Conservation (phyloP, 2,113 vertebrate species). For the Ciconia maguari region DNA sequence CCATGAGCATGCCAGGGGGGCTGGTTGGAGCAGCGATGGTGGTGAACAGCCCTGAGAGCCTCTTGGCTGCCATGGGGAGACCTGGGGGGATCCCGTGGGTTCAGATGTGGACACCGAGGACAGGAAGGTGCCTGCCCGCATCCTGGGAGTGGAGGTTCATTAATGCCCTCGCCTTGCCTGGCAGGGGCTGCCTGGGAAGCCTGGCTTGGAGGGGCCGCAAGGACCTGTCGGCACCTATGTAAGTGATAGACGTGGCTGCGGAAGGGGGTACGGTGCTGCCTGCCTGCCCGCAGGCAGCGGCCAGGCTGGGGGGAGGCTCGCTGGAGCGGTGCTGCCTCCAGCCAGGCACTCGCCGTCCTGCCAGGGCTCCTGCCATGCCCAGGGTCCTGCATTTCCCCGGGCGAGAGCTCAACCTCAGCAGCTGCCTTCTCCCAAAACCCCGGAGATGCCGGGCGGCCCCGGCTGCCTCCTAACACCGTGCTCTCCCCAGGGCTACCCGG, state of each 20-base stretch:
- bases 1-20: not conserved
- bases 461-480: not conserved
- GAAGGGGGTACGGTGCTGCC: not conserved
- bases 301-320: accelerated
- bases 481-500: conserved; percentile 78
- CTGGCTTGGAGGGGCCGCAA: conserved; percentile 81
- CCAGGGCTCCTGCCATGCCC: not conserved
- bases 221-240: conserved; percentile 87
- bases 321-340: not conserved
- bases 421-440: not conserved
- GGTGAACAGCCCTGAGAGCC: not conserved
- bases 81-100: accelerated
- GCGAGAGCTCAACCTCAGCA: not conserved
- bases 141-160: accelerated
- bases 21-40: not conserved
- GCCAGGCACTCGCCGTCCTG: not conserved
- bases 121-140: not conserved
- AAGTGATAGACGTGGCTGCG: conserved; percentile 60
- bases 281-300: accelerated
- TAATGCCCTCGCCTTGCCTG: not conserved
- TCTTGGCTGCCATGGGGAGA: not conserved
- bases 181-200: conserved; percentile 85
- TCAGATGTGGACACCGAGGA: not conserved
- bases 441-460: accelerated
- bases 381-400: not conserved